Evolutionary conservation across 2,113 vertebrate species (phyloP).

Genomic region (Pseudolaguvia tuberculata): DNA sequence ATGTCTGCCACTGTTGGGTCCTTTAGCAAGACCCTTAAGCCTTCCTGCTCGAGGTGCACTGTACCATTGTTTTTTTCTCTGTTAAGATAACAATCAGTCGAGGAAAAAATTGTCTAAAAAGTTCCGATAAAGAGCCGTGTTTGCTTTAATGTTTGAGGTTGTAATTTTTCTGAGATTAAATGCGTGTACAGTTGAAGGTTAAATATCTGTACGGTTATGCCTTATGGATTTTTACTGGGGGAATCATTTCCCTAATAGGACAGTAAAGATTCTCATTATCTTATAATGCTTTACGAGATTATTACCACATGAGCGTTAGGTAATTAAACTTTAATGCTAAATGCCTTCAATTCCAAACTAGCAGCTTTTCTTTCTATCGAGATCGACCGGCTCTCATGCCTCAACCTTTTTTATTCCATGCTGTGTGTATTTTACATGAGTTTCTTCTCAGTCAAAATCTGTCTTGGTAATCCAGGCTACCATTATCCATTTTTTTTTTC

Average conservation of each 20-base stretch:
- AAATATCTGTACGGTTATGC: background rate
- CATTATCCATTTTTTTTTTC: conserved; percentile 18
- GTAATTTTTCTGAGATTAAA: background rate
- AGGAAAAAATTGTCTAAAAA: no score
- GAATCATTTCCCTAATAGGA: background rate
- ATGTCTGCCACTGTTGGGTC: no score
- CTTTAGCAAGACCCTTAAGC: no score
- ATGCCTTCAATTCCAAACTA: background rate
- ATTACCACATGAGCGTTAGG: conserved; percentile 13
- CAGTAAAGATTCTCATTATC: conserved; percentile 4
- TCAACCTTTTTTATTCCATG: background rate
- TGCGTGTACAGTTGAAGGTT: background rate
- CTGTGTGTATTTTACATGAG: conserved; percentile 5
- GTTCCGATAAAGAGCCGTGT: no score
- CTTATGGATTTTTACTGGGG: conserved; percentile 10
- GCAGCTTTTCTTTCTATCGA: background rate
- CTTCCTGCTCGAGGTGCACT: no score
- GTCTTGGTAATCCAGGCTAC: background rate
- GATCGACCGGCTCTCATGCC: background rate
- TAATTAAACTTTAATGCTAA: conserved; percentile 9
- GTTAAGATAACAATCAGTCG: no score
- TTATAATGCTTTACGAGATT: background rate
- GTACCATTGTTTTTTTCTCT: no score
- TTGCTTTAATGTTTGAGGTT: background rate
- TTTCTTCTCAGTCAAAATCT: background rate